phyloP scores from a whole-genome alignment of 2,113 vertebrate genomes.

The Eptesicus fuscus region DNA sequence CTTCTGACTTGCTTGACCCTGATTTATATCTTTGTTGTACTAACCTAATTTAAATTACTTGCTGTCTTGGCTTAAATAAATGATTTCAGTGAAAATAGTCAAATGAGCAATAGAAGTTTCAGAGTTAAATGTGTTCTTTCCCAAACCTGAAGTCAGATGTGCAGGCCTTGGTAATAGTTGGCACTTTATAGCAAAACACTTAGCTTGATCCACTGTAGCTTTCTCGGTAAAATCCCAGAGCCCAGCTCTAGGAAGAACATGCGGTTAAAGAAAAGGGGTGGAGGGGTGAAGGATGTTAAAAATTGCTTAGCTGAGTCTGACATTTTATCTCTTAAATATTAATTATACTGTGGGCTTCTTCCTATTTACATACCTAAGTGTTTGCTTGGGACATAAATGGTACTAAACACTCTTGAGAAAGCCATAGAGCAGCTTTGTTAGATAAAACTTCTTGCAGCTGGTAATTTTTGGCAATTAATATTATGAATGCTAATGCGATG shows the following conservation, averaged over 20 bases:
- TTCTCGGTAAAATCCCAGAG: constrained; percentile 63
- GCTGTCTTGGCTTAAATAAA: constrained; percentile 9
- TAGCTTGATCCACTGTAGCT: constrained; percentile 66
- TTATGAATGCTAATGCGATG: constrained; percentile 83
- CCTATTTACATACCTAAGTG: constrained; percentile 83
- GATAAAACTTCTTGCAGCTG: constrained; percentile 82
- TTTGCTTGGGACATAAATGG: constrained; percentile 78
- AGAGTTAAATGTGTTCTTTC: constrained; percentile 41
- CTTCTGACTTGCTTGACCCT: background rate
- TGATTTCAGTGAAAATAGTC: constrained; percentile 6
- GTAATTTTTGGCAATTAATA: constrained; percentile 87
- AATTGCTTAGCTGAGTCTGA: constrained; percentile 75
- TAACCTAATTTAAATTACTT: constrained; percentile 18
- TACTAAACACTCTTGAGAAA: constrained; percentile 81
- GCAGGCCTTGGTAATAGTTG: constrained; percentile 11
- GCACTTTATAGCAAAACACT: constrained; percentile 67
- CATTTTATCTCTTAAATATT: constrained; percentile 82
- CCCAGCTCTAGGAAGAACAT: constrained; percentile 69
- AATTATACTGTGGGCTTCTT: constrained; percentile 77
- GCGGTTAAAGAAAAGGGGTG: constrained; percentile 45
- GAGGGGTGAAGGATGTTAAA: constrained; percentile 61
- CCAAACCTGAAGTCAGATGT: background rate
- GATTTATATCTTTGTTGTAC: background rate
- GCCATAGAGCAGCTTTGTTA: constrained; percentile 78
- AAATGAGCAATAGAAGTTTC: background rate